Evolutionary conservation across 2,888 invertebrate species (phyloP), one percentile per base, ranked within the genome.

Genomic region (Frankliniella fusca): DNA sequence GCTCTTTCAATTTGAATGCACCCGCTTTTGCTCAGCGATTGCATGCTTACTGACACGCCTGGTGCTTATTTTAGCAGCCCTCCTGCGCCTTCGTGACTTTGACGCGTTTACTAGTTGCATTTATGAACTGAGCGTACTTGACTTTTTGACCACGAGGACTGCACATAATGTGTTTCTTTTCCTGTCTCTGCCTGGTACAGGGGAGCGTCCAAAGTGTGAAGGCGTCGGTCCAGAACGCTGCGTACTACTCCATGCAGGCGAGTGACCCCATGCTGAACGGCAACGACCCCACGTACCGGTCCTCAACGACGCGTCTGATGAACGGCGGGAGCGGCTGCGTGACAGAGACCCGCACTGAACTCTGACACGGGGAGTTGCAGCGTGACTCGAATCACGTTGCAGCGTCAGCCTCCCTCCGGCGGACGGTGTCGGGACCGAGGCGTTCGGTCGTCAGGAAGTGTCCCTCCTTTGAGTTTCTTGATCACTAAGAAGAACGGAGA

Each of bases 161-260:
- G 38, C 38, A 38, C 2, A 38, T 38, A 2, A 38, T 38, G 38
- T 38, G n/a, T 38, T 2, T 38, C 5, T 38, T 38, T 38, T 2
- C 18, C 10, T 15, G 20, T 61, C 18, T 18, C 70, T 76, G 10
- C 10, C 27, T 27, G 10, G 5, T 12, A 76, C 70, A 76, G 70
- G 70, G 23, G 70, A 27, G 70, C 70, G 27, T 76, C 70, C 23
- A 76, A 76, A 27, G 23, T 76, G 70, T 76, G 70, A 76, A 27
- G 27, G 27, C 70, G 12, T 3, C 23, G 9, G 70, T 76, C 10
- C 70, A 76, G 70, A 76, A 76, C 27, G 70, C 70, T 9, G 70
- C 70, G 15, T 54, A 54, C 54, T 20, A 20, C 70, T 76, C 27
- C 70, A 12, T 76, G 27, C 70, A 76, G 70, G 23, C 23, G 23